A percentile compares a stretch with the other conserved stretches of the same genome.
Evolutionary conservation across 2,797 vertebrate species (phyloP).

Genomic region (Podarcis lilfordi): DNA sequence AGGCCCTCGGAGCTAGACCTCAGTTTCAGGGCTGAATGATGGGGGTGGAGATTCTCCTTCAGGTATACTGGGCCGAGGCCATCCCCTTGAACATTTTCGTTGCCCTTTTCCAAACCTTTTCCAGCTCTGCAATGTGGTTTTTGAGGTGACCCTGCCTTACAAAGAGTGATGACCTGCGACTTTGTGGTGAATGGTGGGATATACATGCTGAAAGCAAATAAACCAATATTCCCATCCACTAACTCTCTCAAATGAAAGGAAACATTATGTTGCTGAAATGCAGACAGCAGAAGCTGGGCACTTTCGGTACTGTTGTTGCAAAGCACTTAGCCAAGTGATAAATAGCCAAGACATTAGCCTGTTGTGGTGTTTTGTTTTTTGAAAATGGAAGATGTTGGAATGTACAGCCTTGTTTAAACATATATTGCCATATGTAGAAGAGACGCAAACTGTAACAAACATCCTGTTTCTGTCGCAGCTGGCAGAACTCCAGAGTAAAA

Average conservation of each 20-base stretch:
- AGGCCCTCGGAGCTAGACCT: too few relatives aligned
- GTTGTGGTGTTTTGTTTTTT: neutral
- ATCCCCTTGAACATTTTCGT: too few relatives aligned
- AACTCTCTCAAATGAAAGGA: neutral
- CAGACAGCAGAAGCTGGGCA: neutral
- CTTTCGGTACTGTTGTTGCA: neutral
- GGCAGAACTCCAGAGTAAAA: slow-evolving; percentile 17
- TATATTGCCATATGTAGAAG: neutral
- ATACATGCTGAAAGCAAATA: too few relatives aligned
- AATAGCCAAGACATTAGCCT: neutral
- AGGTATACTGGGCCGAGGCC: too few relatives aligned
- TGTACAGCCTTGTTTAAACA: neutral
- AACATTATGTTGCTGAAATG: neutral
- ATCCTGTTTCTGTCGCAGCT: neutral
- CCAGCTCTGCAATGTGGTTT: too few relatives aligned
- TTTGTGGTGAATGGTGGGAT: too few relatives aligned
- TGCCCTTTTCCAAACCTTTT: too few relatives aligned
- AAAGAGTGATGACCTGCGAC: neutral
- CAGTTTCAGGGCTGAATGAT: too few relatives aligned
- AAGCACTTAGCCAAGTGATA: neutral
- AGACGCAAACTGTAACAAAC: neutral
- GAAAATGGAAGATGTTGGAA: slow-evolving; percentile 12
- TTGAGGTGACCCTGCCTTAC: neutral
- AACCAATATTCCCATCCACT: neutral
- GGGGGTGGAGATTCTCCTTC: too few relatives aligned